Evolutionary conservation across 2,797 vertebrate species (phyloP), one percentile per base, ranked within the genome.

Genomic region (Myiotriccus ornatus): DNA sequence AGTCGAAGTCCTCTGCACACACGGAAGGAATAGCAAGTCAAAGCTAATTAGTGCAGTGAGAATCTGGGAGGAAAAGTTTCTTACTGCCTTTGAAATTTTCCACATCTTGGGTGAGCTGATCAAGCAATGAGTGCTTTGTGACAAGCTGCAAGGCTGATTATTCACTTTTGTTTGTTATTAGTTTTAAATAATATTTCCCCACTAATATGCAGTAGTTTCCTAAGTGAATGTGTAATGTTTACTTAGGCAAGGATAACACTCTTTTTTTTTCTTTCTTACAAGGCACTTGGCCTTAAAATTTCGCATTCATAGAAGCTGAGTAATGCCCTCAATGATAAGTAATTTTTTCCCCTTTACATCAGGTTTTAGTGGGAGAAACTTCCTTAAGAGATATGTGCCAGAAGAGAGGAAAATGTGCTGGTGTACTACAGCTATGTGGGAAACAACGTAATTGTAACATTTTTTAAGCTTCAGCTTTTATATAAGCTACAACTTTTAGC

Each of bases 91-190:
- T 35, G 62, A 81, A 88, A 84, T 95, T 47, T 93, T 73, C 46
- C 39, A 53, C 21, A 12, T 75, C 53, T 75, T 96, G 55, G 37
- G 69, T 80, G 90, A 91, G 62, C 50, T 79, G 80, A 89, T 90
- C 73, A 94, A 93, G 94, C 82, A 94, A 30, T 67, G 88, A 53
- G 59, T 73, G 59, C 85, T 95, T 87, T 93, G 76, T 86, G 79
- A 92, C 91, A 94, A 92, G 85, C 85, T 90, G 81, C 83, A 91
- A 89, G 83, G 73, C 60, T 62, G 62, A 69, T 91, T 65, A 91
- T 12, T 8, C 77, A 85, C 69, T 64, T 85, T 13, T 7, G 0
- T 41, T 80, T 80, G 44, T 43, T 76, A 34, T 78, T 79, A 75
- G 43, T 75, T 93, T 87, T 28, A 93, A 91, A 74, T 62, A 4